These are phyloP conservation scores for Pholis gunnellus DNA, from an alignment of 2,113 vertebrate genomes.

Conservation along the genomic window DNA sequence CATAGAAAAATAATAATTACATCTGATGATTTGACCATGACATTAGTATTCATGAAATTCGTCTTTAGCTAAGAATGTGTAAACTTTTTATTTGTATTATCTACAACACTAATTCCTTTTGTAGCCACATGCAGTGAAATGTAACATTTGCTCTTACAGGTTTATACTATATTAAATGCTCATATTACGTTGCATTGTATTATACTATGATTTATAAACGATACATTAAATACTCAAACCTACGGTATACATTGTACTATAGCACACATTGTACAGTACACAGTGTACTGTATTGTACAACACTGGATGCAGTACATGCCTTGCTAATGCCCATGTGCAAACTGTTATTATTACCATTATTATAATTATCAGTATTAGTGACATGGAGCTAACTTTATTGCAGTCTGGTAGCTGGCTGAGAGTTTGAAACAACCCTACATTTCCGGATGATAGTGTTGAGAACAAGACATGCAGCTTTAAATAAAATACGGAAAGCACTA, in stretches of 20 bases:
- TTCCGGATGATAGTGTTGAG: slow-evolving; percentile 79
- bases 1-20: background rate
- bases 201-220: background rate
- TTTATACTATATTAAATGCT: background rate
- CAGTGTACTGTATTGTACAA: background rate
- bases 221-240: background rate
- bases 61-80: background rate
- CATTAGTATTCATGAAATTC: background rate
- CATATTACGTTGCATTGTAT: background rate
- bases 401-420: slow-evolving; percentile 36
- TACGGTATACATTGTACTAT: background rate
- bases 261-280: slow-evolving; percentile 4
- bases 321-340: background rate
- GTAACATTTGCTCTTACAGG: background rate
- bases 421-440: slow-evolving; percentile 61
- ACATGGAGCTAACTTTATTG: slow-evolving; percentile 45
- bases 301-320: background rate
- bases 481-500: slow-evolving; percentile 81
- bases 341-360: background rate
- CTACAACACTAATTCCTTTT: background rate
- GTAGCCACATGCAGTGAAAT: background rate
- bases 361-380: slow-evolving; percentile 4
- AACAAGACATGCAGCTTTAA: slow-evolving; percentile 70
- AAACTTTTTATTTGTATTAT: background rate
- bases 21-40: background rate